A percentile compares a stretch with the other conserved stretches of the same genome.
Evolutionary conservation across 2,888 invertebrate genomes (phyloP).

Genomic region (Epistrophella euchroma): DNA sequence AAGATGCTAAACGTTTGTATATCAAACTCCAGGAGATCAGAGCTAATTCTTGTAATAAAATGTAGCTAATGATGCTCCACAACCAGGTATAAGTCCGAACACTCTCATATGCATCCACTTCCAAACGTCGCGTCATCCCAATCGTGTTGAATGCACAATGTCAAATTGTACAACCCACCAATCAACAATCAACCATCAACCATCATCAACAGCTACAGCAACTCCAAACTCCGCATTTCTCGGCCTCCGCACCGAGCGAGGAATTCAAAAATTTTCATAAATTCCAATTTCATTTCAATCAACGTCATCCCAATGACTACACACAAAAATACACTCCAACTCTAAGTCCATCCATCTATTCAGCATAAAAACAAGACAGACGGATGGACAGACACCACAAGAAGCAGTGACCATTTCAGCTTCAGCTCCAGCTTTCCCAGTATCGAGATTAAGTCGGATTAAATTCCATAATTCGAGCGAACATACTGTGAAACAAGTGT

Average conservation of each 20-base stretch:
- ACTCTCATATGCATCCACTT: constrained; percentile 8
- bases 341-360: constrained; percentile 57
- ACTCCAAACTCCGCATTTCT: not conserved
- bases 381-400: constrained; percentile 49
- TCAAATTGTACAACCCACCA: constrained; percentile 75
- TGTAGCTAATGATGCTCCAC: constrained; percentile 72
- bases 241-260: constrained; percentile 21
- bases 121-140: constrained; percentile 30
- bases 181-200: constrained; percentile 66
- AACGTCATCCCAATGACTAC: constrained; percentile 73
- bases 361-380: constrained; percentile 39
- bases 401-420: constrained; percentile 23
- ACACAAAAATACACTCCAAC: constrained; percentile 45
- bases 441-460: constrained; percentile 72
- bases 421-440: constrained; percentile 27
- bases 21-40: constrained; percentile 71
- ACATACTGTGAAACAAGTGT: constrained; percentile 71
- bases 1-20: constrained; percentile 70
- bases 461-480: constrained; percentile 74
- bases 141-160: constrained; percentile 75
- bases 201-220: constrained; percentile 11
- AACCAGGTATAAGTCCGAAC: constrained; percentile 44
- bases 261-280: constrained; percentile 71
- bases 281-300: constrained; percentile 75
- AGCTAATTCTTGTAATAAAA: constrained; percentile 74